Evolutionary conservation across 2,888 invertebrate species (phyloP).

Genomic region (Ormyrus rosae): DNA sequence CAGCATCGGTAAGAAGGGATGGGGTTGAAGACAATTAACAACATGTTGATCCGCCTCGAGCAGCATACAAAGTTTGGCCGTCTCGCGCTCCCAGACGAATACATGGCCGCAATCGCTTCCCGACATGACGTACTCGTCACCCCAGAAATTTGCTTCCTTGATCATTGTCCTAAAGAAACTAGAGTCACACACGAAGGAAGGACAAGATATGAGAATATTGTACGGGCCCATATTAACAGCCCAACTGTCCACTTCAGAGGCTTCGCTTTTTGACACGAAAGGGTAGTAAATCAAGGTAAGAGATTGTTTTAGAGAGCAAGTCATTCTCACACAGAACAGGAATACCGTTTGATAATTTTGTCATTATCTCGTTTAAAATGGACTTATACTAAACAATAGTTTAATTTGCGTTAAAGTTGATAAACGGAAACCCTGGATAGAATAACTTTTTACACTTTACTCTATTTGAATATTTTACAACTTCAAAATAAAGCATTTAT

Average conservation of each 20-base stretch:
- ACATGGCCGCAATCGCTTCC: conserved; percentile 94
- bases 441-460: conserved; percentile 13
- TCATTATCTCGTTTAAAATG: conserved; percentile 32
- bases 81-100: conserved; percentile 87
- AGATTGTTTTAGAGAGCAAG: conserved; percentile 31
- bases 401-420: conserved; percentile 40
- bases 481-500: background rate
- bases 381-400: conserved; percentile 25
- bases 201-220: conserved; percentile 68
- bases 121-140: conserved; percentile 87
- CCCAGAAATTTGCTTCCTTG: conserved; percentile 92
- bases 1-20: conserved; percentile 85
- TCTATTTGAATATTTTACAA: background rate
- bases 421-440: conserved; percentile 36
- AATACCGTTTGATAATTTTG: conserved; percentile 29
- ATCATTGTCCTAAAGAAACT: conserved; percentile 84
- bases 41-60: conserved; percentile 89
- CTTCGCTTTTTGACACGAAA: conserved; percentile 63
- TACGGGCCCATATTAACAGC: conserved; percentile 70
- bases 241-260: conserved; percentile 73
- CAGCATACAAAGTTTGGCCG: conserved; percentile 84
- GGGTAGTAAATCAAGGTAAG: conserved; percentile 39
- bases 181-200: conserved; percentile 71
- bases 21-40: conserved; percentile 91
- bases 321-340: conserved; percentile 31